Base-by-base conservation (phyloP, 2,113 vertebrate genomes). In the Merops nubicus region DNA sequence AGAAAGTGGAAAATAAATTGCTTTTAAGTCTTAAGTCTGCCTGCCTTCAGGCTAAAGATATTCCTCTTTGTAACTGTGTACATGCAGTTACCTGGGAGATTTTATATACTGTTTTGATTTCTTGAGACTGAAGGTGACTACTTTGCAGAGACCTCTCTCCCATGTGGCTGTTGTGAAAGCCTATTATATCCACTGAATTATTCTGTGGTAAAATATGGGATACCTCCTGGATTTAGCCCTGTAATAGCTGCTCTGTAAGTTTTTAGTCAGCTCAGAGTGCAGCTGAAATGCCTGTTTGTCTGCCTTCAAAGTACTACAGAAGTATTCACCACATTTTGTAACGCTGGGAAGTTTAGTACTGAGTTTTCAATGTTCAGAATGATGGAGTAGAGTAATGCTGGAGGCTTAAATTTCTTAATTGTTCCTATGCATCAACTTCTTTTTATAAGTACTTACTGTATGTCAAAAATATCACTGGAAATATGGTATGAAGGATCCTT, bases 321-420 rank as follows among this genome's bases (percentile, higher is more conserved):
- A 78, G 12, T 33, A 57, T 36, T 79, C 48, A 36, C 42, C 0
- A 0, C 50, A 12, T 64, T 93, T 83, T 77, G 22, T 22, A 15
- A 40, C 4, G 8, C 23, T 77, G n/a, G 17, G 76, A 73, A 20
- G 33, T 72, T 56, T 76, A 67, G 14, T 57, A 19, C 16, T 11
- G 42, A 53, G 16, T 53, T 88, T 94, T 70, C 36, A 42, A 11
- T 15, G 13, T 76, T 86, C 15, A 22, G 68, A n/a, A 67, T 53
- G 31, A 62, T 18, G 19, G 47, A 53, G 6, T 8, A 33, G 34
- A 36, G 18, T 7, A 43, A n/a, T 53, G 54, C 63, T 69, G 54
- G 64, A 87, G 63, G 62, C 72, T 91, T 64, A 34, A 33, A 81
- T 68, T 43, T 72, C 75, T 82, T 79, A 70, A 47, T 81, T 88